A percentile compares a stretch with the other conserved stretches of the same genome.
These are phyloP conservation scores for Ceuthmochares aereus DNA, from an alignment of 2,113 vertebrate species.

Conservation along the genomic window DNA sequence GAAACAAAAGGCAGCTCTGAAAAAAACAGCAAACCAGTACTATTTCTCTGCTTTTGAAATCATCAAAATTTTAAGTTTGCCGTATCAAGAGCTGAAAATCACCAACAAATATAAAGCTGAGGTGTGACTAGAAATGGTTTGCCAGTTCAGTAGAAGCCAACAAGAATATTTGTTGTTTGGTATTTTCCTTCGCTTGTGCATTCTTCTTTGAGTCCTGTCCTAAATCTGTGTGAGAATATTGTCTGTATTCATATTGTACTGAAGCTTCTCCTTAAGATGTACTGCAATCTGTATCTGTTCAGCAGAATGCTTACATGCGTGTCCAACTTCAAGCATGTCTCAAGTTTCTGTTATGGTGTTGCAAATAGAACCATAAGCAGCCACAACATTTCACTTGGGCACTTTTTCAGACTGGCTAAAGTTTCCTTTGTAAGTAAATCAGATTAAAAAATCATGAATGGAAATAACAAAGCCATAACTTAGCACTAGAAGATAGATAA, in stretches of 20 bases:
- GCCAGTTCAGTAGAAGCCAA: neutral
- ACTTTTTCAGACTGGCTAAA: neutral
- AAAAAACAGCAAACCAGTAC: neutral
- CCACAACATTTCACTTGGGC: neutral
- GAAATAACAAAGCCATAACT: neutral
- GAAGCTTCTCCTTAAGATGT: neutral
- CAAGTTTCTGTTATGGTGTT: neutral
- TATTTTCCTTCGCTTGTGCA: neutral
- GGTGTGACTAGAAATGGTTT: neutral
- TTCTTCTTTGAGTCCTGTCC: neutral
- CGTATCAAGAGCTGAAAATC: neutral
- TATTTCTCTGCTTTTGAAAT: neutral
- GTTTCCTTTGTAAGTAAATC: neutral
- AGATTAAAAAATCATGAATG: neutral
- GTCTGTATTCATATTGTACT: neutral
- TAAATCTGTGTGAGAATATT: neutral
- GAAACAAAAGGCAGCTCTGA: neutral
- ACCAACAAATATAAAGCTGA: neutral
- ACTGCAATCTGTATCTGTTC: neutral
- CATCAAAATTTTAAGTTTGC: neutral
- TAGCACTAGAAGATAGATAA: neutral
- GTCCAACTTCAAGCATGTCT: neutral
- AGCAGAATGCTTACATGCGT: neutral
- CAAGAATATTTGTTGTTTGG: neutral
- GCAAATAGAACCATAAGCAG: neutral